Percentiles rank a stretch among this genome's conserved stretches.
phyloP scores from a whole-genome alignment of 2,888 invertebrate genomes.

The Ischnus inquisitorius region DNA sequence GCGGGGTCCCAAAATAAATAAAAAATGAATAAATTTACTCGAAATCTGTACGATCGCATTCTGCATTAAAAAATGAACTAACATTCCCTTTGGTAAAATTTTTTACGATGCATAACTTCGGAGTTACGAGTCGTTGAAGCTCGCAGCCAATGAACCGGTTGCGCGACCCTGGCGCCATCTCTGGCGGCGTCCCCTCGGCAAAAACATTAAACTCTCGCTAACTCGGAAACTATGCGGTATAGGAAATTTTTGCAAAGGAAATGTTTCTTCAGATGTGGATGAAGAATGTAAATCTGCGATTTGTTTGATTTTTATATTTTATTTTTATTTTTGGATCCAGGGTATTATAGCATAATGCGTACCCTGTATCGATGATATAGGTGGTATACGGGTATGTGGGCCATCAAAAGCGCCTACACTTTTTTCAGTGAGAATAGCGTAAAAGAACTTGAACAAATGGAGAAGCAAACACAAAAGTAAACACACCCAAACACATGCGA shows the following conservation, averaged over 20 bases:
- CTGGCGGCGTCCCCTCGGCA: background rate
- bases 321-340: constrained; percentile 1
- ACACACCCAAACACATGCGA: background rate
- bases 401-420: constrained; percentile 70
- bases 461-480: constrained; percentile 1
- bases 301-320: background rate
- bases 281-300: background rate
- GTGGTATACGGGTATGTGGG: constrained; percentile 72
- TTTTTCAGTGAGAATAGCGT: constrained; percentile 69
- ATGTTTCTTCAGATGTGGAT: background rate
- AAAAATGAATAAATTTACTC: background rate
- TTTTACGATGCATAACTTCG: background rate
- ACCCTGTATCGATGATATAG: constrained; percentile 69
- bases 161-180: background rate
- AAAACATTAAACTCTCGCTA: background rate
- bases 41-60: background rate
- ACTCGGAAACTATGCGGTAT: background rate
- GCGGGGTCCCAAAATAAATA: constrained; percentile 1
- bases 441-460: constrained; percentile 25
- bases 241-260: background rate
- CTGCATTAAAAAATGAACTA: background rate
- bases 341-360: constrained; percentile 54
- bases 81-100: background rate
- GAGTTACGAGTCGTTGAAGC: background rate
- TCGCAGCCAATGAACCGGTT: background rate